Evolutionary conservation across 1,140 invertebrate genomes (phyloP).

Genomic region (Brachystomella parvula): DNA sequence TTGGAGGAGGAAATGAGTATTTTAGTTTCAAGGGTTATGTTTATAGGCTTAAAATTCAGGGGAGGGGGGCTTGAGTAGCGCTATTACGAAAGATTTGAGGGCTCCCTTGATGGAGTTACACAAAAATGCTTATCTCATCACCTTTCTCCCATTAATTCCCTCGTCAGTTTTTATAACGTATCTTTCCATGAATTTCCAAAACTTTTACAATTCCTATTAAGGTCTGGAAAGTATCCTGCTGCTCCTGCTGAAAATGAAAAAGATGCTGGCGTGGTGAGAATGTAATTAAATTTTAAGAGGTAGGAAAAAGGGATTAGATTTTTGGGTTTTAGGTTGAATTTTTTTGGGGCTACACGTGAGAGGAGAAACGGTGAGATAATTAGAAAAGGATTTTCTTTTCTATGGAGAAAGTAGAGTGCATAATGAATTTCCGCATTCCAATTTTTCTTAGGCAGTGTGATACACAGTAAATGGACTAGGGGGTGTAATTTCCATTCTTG

Average conservation of each 20-base stretch:
- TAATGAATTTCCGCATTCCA: too few species aligned
- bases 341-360: not conserved
- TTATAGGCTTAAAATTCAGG: not conserved
- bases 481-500: not conserved
- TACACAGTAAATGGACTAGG: slow-evolving; percentile 1
- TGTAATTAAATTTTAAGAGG: not conserved
- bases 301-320: not conserved
- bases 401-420: too few species aligned
- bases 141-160: not conserved
- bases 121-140: not conserved
- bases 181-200: not conserved
- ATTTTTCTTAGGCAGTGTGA: too few species aligned
- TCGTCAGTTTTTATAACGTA: not conserved
- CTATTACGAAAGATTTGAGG: too few species aligned
- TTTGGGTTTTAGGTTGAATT: not conserved
- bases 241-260: not conserved
- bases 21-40: not conserved
- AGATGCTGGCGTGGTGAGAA: not conserved
- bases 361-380: not conserved
- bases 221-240: not conserved
- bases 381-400: not conserved
- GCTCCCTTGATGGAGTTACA: not conserved
- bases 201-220: not conserved
- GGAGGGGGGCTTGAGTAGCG: too few species aligned
- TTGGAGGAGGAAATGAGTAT: not conserved